Base-by-base conservation (phyloP, 1,140 invertebrate genomes). In the Nebria ingens region DNA sequence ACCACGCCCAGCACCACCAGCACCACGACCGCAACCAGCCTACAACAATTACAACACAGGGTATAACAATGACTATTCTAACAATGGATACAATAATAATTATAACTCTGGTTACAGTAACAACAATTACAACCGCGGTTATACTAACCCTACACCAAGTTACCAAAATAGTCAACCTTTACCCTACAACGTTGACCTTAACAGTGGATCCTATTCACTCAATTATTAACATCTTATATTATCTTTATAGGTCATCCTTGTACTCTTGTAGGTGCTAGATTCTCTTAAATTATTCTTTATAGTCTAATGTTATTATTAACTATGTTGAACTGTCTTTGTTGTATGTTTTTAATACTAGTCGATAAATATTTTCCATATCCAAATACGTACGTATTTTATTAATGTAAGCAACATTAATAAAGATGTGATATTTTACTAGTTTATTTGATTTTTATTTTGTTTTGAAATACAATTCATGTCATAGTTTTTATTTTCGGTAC, bases 161-260 rank as follows among this genome's bases (percentile, higher is more conserved):
- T 65, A 56, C 40, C 58, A 68, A 12, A 78, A 78, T 64, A 62
- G 70, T 55, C 79, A 78, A 6, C 82, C 84, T 60, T 79, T 83
- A 4, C 76, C 79, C 0, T 73, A 78, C 45, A 84, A 82, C 60
- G 75, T 83, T 50, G 80, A 84, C 61, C 73, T 82, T n/a, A 76
- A 71, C 62, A 76, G 76, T 49, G 84, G 83, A 19, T 85, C 84
- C 13, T 88, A 87, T 65, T 76, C 78, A 17, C 3, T 45, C 3
- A 45, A 45, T 17, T 45, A 45, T 17, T 45, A 45, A 45, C 59
- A 21, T 59, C 61, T 55, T 59, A 19, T 13, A 6, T 17, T 42
- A 19, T 40, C 19, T n/a, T 17, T 21, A 15, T 52, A 19, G 6
- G 13, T 52, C 17, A 11, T n/a, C 17, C 6, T 52, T 19, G 4